Percentiles rank a stretch among this genome's conserved stretches.
Evolutionary conservation across 2,113 vertebrate species (phyloP).

Genomic region (Ovis canadensis): DNA sequence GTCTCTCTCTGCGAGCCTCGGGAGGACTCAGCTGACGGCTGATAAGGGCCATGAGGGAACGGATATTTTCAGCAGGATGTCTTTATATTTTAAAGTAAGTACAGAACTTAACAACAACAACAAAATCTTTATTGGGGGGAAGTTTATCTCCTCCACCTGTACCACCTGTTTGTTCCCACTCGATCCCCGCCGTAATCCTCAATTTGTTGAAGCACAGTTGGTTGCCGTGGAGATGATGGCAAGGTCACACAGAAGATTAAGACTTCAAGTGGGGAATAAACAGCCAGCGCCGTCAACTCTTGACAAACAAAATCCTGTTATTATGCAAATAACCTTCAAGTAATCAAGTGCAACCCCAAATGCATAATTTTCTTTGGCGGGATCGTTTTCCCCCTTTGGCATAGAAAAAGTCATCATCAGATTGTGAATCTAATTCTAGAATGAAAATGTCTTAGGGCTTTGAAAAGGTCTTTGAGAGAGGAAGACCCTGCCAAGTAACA

Average conservation of each 20-base stretch:
- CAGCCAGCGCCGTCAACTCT: not conserved
- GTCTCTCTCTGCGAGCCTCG: accelerated
- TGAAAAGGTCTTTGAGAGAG: not conserved
- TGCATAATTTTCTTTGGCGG: not conserved
- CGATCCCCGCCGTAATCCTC: not conserved
- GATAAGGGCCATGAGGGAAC: accelerated
- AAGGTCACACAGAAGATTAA: not conserved
- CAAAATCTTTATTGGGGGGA: not conserved
- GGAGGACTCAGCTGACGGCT: not conserved
- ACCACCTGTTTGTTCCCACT: no score
- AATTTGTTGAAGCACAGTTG: not conserved
- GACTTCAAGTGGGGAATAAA: not conserved
- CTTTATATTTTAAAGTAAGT: not conserved
- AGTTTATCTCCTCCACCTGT: not conserved
- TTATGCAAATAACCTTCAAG: not conserved
- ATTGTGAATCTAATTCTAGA: not conserved
- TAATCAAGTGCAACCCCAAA: not conserved
- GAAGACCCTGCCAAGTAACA: accelerated
- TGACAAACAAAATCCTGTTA: not conserved
- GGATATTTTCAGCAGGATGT: not conserved
- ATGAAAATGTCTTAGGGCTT: not conserved
- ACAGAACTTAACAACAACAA: not conserved
- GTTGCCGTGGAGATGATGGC: not conserved
- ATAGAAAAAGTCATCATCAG: not conserved
- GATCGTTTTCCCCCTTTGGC: no score